Percentiles rank a stretch among this genome's conserved stretches.
Conservation (phyloP, 2,888 invertebrate species). For the Plutella xylostella region DNA sequence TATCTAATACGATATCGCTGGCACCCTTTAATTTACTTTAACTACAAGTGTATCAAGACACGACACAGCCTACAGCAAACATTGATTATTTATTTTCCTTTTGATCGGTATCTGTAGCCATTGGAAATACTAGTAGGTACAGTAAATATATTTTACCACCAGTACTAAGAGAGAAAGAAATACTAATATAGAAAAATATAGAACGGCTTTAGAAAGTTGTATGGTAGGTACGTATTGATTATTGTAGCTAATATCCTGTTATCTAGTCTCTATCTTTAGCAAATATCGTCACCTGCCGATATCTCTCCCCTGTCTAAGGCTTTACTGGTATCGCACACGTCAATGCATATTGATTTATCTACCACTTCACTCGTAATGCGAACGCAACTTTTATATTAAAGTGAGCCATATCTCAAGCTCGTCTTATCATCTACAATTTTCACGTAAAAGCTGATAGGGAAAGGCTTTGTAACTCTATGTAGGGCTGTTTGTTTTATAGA, state of each 20-base stretch:
- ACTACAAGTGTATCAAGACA: no score
- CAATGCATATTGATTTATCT: slow-evolving; percentile 23
- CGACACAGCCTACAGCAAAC: no score
- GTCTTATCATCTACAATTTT: slow-evolving; percentile 27
- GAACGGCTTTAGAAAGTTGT: no score
- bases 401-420: slow-evolving; percentile 58
- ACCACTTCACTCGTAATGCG: slow-evolving; percentile 45
- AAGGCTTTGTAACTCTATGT: no score
- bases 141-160: no score
- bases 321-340: slow-evolving; percentile 5
- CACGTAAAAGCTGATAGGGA: slow-evolving; percentile 2
- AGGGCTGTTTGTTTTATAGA: no score
- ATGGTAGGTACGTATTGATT: not conserved
- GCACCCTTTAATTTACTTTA: not conserved
- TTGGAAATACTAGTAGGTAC: no score
- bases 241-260: slow-evolving; percentile 26
- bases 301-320: slow-evolving; percentile 6
- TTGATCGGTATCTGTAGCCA: no score
- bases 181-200: no score
- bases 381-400: slow-evolving; percentile 46
- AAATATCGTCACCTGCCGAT: not conserved
- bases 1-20: not conserved
- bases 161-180: no score
- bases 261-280: slow-evolving; percentile 47
- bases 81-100: no score